Percentiles rank a stretch among this genome's conserved stretches.
Evolutionary conservation across 2,888 invertebrate species (phyloP).

Genomic region (Drosophila picticornis): DNA sequence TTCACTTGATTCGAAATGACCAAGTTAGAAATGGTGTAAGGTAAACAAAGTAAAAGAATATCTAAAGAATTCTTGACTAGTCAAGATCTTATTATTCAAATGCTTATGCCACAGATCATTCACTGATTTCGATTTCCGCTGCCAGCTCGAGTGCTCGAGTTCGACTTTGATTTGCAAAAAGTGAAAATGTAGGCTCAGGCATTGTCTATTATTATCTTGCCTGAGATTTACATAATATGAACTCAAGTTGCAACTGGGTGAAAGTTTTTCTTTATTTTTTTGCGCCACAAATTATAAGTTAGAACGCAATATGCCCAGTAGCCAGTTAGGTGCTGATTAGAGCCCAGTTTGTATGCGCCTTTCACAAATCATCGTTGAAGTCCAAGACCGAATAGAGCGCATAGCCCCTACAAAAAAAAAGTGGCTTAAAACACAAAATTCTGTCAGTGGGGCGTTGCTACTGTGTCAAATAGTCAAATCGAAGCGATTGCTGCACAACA

Average conservation of each 20-base stretch:
- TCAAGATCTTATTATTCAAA: constrained; percentile 35
- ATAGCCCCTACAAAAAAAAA: constrained; percentile 17
- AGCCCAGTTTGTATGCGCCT: constrained; percentile 43
- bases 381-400: constrained; percentile 29
- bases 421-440: constrained; percentile 54
- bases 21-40: constrained; percentile 18
- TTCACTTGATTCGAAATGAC: constrained; percentile 54
- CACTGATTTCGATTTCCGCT: constrained; percentile 60
- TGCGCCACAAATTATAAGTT: constrained; percentile 66
- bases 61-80: constrained; percentile 11
- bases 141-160: constrained; percentile 51
- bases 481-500: constrained; percentile 18
- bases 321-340: constrained; percentile 33
- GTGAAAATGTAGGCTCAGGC: constrained; percentile 65
- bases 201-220: constrained; percentile 25
- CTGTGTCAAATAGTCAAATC: constrained; percentile 65
- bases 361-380: constrained; percentile 69
- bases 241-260: constrained; percentile 42
- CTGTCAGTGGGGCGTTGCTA: constrained; percentile 79
- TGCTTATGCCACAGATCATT: constrained; percentile 27
- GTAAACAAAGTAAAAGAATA: constrained; percentile 9
- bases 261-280: constrained; percentile 49
- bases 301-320: constrained; percentile 67
- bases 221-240: constrained; percentile 71
- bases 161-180: constrained; percentile 66